These are phyloP conservation scores for Patagioenas fasciata DNA, from an alignment of 2,113 vertebrate genomes.

Conservation along the genomic window DNA sequence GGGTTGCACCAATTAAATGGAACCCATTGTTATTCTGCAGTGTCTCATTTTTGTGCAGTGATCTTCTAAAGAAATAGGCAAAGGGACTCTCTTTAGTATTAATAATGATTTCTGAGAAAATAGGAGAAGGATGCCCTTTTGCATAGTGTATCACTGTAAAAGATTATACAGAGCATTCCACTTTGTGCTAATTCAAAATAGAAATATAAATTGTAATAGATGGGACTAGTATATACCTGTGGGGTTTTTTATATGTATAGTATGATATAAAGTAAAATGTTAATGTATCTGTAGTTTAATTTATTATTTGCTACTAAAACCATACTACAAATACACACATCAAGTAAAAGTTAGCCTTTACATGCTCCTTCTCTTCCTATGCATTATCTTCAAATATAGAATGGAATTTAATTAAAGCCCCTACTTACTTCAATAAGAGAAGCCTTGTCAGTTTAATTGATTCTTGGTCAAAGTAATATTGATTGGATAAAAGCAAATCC, in stretches of 20 bases:
- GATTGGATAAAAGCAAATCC: conserved; percentile 82
- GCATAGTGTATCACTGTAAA: neutral
- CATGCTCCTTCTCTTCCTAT: neutral
- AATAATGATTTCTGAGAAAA: conserved; percentile 14
- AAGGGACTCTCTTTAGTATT: neutral
- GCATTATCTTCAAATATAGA: conserved; percentile 50
- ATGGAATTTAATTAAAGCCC: conserved; percentile 76
- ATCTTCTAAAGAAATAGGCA: neutral
- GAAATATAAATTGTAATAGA: neutral
- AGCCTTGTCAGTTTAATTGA: conserved; percentile 78
- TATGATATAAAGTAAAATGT: neutral
- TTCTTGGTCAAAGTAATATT: conserved; percentile 78
- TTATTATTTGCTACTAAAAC: conserved; percentile 13
- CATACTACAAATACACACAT: neutral
- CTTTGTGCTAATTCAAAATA: neutral
- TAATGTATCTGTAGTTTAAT: neutral
- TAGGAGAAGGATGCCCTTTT: neutral
- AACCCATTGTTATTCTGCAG: neutral
- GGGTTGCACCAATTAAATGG: conserved; percentile 10
- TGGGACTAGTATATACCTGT: neutral
- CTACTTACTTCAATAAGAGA: conserved; percentile 65
- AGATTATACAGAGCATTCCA: neutral
- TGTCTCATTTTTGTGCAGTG: neutral
- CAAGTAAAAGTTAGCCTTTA: conserved; percentile 2
- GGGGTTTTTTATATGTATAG: neutral